Evolutionary conservation across 1,140 invertebrate species (phyloP).

Genomic region (Acromyrmex heyeri): DNA sequence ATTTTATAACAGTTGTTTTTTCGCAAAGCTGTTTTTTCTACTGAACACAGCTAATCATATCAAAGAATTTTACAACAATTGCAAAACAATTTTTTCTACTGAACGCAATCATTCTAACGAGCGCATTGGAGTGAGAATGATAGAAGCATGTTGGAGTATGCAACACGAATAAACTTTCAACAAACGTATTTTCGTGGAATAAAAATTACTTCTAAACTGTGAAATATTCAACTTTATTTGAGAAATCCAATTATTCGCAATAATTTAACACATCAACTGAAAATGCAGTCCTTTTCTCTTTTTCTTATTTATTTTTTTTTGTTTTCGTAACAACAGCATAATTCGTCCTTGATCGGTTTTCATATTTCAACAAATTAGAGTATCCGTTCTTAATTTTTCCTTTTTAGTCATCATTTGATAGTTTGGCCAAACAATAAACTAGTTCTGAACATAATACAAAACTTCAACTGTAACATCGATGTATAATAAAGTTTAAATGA

Average conservation of each 20-base stretch:
- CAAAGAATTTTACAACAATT: no score
- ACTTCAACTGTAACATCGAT: slow-evolving; percentile 58
- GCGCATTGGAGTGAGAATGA: no score
- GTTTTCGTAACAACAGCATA: background rate
- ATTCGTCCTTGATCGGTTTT: background rate
- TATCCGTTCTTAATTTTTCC: background rate
- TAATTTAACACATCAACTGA: slow-evolving; percentile 1
- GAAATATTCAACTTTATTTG: slow-evolving; percentile 33
- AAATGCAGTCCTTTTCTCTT: background rate
- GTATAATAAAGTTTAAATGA: slow-evolving; percentile 14
- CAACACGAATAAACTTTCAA: no score
- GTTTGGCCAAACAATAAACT: background rate
- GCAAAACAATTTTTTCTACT: no score
- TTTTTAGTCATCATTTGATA: background rate
- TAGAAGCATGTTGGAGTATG: no score
- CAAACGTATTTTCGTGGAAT: background rate
- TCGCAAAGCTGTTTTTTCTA: no score
- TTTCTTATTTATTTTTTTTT: background rate
- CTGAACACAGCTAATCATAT: no score
- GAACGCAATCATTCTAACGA: no score
- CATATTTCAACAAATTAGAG: background rate
- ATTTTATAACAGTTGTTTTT: no score
- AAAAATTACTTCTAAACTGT: background rate
- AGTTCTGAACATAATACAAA: background rate
- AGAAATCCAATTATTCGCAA: slow-evolving; percentile 8